Evolutionary conservation across 2,888 invertebrate species (phyloP), one percentile per base, ranked within the genome.

Genomic region (Operophtera brumata): DNA sequence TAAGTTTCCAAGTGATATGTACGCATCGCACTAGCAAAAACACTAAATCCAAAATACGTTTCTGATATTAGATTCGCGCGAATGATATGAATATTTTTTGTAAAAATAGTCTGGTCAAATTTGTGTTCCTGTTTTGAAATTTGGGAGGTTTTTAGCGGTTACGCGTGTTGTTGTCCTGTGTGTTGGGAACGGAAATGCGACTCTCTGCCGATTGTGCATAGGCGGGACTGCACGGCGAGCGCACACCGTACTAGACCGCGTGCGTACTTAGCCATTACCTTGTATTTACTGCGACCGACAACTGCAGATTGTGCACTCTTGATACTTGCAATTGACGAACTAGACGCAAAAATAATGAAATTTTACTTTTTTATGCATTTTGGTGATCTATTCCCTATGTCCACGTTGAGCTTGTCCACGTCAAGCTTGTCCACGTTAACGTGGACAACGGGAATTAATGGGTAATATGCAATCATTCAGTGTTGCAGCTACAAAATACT

Each of bases 221-320:
- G 86, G 83, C 87, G 87, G 86, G 82, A 89, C 87, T 89, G 91
- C 90, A 90, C 86, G 80, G 86, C 80, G 86, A 85, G 84, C 84
- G 86, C 90, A 83, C 83, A 79, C 86, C 85, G 86, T 89, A 90
- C 90, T 90, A 87, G 84, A 80, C 84, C 79, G 88, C 89, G 90
- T 85, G 87, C 90, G 89, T 89, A 90, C 90, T 90, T 89, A 88
- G 83, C 89, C 89, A 90, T 90, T 90, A 89, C 90, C 90, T 89
- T 88, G 89, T 89, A 88, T 89, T 89, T 88, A 89, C 90, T 88
- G 88, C 84, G 86, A 82, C 75, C 81, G 77, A 73, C 71, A 68
- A 61, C 70, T 59, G 54, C 45, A 69, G 70, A 69, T 67, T 62
- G 54, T 49, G 51, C 68, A 59, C 28, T 77, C 82, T 88, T 89